phyloP scores from a whole-genome alignment of 2,113 vertebrate species.

The Rhodinocichla rosea region DNA sequence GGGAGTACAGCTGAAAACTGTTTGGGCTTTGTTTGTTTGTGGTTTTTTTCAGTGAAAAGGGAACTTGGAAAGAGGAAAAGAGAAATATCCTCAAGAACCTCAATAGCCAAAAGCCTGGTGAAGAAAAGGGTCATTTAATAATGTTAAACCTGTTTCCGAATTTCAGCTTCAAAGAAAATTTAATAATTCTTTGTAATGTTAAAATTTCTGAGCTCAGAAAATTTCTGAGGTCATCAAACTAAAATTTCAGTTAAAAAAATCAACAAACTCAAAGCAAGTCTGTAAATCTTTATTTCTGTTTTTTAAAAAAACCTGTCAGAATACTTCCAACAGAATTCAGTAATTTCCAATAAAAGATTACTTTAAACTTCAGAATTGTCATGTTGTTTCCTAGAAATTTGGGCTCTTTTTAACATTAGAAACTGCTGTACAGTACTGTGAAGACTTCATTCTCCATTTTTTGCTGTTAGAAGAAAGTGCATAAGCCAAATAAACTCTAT shows the following conservation, averaged over 20 bases:
- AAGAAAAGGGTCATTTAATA: not conserved
- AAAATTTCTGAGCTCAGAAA: not conserved
- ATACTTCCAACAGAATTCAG: not conserved
- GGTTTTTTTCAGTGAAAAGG: not conserved
- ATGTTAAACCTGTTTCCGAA: not conserved
- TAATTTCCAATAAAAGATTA: not conserved
- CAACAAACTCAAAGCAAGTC: not conserved
- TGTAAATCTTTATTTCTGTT: not conserved
- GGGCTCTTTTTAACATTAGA: not conserved
- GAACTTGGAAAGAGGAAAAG: not conserved
- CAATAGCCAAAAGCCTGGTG: not conserved
- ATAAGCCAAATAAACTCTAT: not conserved
- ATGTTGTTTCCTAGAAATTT: not conserved
- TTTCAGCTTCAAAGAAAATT: not conserved
- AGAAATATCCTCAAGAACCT: not conserved
- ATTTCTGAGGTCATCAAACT: not conserved
- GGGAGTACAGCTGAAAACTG: not conserved
- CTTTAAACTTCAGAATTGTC: not conserved
- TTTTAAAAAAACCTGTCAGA: not conserved
- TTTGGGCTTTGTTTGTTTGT: not conserved
- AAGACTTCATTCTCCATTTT: not conserved
- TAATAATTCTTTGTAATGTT: not conserved
- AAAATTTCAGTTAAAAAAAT: not conserved
- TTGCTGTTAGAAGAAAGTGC: not conserved
- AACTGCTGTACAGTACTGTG: not conserved